These are phyloP conservation scores for Drosophila kanapiae DNA, from an alignment of 1,140 invertebrate species.

Conservation along the genomic window DNA sequence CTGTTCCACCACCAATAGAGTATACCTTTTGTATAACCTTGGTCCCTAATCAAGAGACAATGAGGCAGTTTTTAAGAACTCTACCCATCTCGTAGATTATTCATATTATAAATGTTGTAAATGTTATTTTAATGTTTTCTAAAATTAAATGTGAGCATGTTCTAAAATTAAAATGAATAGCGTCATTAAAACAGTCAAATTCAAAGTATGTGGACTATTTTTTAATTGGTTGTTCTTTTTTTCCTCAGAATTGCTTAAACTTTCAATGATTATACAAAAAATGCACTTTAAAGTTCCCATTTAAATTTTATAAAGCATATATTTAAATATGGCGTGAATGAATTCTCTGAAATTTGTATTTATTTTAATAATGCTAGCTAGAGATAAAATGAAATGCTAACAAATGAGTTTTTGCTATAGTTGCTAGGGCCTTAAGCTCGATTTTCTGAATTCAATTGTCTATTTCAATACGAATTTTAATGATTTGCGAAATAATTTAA, in stretches of 20 bases:
- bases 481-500: neutral
- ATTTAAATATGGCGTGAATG: neutral
- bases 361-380: no score
- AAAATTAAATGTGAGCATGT: neutral
- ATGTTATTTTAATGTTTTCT: neutral
- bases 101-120: neutral
- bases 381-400: no score
- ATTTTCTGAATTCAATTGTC: no score
- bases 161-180: constrained; percentile 17
- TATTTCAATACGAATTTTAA: neutral
- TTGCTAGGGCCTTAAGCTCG: no score
- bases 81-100: neutral
- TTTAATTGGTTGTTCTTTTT: neutral
- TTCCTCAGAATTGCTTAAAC: neutral
- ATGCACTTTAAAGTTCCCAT: neutral
- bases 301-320: neutral
- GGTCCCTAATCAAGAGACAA: neutral
- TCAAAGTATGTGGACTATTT: neutral
- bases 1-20: constrained; percentile 5
- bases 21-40: neutral
- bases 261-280: neutral
- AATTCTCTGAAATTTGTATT: neutral
- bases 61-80: neutral
- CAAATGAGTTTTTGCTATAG: no score
- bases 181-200: neutral